Conservation (phyloP, 2,113 vertebrate species). For the Datnioides undecimradiatus region DNA sequence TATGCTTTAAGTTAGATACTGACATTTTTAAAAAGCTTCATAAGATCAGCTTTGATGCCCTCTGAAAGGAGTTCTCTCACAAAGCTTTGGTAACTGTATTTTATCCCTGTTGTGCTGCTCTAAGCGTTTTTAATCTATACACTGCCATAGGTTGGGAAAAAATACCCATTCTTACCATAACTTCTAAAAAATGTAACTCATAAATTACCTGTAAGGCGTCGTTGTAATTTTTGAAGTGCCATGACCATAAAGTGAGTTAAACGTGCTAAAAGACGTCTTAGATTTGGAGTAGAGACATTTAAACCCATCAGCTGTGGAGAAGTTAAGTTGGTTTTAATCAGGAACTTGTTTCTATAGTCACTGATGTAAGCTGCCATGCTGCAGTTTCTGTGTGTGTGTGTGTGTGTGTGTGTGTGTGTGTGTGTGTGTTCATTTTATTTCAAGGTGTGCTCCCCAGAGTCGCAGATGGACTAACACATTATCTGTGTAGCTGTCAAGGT, state of each 20-base stretch:
- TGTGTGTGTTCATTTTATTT: constrained; percentile 15
- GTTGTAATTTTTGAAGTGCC: not conserved
- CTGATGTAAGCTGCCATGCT: not conserved
- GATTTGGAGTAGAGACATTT: not conserved
- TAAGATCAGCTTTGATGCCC: not conserved
- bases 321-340: not conserved
- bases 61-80: not conserved
- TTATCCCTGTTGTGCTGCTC: not conserved
- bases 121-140: not conserved
- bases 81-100: not conserved
- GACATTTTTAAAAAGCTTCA: not conserved
- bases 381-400: not conserved
- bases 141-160: not conserved
- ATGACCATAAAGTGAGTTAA: not conserved
- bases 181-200: not conserved
- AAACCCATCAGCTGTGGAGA: not conserved
- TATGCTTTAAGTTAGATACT: constrained; percentile 29
- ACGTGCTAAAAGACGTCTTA: not conserved
- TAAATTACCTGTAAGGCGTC: not conserved
- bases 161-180: not conserved
- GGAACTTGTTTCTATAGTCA: not conserved
- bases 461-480: constrained; percentile 31
- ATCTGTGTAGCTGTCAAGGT: constrained; percentile 63
- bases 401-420: constrained; percentile 6
- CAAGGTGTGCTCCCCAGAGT: constrained; percentile 24